A percentile compares a stretch with the other conserved stretches of the same genome.
phyloP scores from a whole-genome alignment of 2,888 invertebrate genomes.

The Brenthis hecate region DNA sequence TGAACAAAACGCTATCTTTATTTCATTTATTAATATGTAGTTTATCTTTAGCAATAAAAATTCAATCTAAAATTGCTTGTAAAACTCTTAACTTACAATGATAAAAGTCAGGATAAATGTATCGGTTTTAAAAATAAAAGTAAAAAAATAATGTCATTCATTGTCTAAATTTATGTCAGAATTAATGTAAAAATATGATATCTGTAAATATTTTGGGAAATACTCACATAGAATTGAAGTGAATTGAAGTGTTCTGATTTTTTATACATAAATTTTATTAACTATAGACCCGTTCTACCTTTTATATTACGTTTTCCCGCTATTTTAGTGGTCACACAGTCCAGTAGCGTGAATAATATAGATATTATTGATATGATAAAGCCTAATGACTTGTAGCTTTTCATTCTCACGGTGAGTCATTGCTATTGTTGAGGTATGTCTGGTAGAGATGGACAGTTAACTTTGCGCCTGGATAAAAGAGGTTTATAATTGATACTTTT shows the following conservation, averaged over 20 bases:
- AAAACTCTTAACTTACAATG: slow-evolving; percentile 17
- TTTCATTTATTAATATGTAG: slow-evolving; percentile 8
- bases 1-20: slow-evolving; percentile 8
- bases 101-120: slow-evolving; percentile 4
- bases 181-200: background rate
- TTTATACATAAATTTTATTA: too few relatives aligned
- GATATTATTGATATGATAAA: slow-evolving; percentile 52
- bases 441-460: background rate
- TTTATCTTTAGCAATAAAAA: slow-evolving; percentile 4
- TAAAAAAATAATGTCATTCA: slow-evolving; percentile 8
- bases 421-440: slow-evolving; percentile 7
- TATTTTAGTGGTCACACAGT: slow-evolving; percentile 39
- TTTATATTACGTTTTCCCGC: slow-evolving; percentile 28
- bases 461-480: slow-evolving; percentile 15
- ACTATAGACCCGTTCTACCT: too few relatives aligned
- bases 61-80: slow-evolving; percentile 22
- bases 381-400: slow-evolving; percentile 46
- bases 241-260: too few relatives aligned
- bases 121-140: background rate
- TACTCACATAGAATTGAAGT: too few relatives aligned
- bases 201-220: background rate
- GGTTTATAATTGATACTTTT: background rate
- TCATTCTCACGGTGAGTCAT: slow-evolving; percentile 42
- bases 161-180: slow-evolving; percentile 11
- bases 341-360: slow-evolving; percentile 49